A percentile compares a stretch with the other conserved stretches of the same genome.
These are phyloP conservation scores for Lasioglossum lativentre DNA, from an alignment of 2,888 invertebrate genomes.

Conservation along the genomic window DNA sequence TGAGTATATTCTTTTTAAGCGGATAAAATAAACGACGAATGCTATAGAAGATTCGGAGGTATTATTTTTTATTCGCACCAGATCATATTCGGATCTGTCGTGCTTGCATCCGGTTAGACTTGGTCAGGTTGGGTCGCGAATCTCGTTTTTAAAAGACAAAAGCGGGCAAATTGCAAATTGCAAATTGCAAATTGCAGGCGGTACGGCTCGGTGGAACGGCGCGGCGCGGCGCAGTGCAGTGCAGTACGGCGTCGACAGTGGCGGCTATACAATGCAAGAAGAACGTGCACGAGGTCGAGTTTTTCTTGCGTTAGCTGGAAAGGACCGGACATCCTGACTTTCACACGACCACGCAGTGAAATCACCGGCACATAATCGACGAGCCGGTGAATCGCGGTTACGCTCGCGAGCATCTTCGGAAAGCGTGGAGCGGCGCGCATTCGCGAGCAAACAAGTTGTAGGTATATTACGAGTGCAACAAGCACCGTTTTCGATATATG, in stretches of 20 bases:
- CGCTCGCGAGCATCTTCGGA: constrained; percentile 81
- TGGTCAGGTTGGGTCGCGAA: too few species aligned
- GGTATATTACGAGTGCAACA: constrained; percentile 2
- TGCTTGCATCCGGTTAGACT: neutral
- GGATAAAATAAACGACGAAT: too few species aligned
- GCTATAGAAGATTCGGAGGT: too few species aligned
- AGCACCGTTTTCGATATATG: constrained; percentile 27
- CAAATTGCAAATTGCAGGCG: constrained; percentile 1
- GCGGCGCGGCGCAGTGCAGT: neutral
- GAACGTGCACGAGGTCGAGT: constrained; percentile 26
- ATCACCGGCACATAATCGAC: constrained; percentile 64
- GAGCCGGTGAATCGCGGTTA: constrained; percentile 69
- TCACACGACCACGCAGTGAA: constrained; percentile 72
- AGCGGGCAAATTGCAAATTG: neutral
- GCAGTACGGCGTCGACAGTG: neutral
- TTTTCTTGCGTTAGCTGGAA: constrained; percentile 42
- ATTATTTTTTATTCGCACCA: neutral
- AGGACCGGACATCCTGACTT: constrained; percentile 76
- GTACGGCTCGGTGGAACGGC: neutral
- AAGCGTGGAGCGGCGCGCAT: constrained; percentile 80
- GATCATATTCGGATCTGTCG: neutral
- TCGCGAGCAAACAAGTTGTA: constrained; percentile 28
- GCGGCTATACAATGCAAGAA: constrained; percentile 20
- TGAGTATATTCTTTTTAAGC: too few species aligned
- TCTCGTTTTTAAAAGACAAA: neutral